phyloP scores from a whole-genome alignment of 2,888 invertebrate genomes.

The Salticus scenicus region DNA sequence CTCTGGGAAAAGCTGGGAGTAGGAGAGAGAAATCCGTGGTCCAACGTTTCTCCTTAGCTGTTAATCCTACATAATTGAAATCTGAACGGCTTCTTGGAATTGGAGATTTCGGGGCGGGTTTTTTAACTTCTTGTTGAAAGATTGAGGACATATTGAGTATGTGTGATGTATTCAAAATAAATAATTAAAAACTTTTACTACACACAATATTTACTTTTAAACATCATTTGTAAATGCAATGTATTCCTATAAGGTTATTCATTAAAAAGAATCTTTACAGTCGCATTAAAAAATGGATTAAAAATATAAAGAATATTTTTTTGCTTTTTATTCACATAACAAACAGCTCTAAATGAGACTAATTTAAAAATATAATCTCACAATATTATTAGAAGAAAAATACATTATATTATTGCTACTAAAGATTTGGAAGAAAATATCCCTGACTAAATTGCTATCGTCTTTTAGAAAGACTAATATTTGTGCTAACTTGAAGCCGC shows the following conservation, averaged over 20 bases:
- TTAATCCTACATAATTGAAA: conserved; percentile 56
- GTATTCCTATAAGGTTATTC: too few species aligned
- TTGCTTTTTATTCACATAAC: neutral
- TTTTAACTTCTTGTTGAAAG: conserved; percentile 34
- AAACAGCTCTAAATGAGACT: neutral
- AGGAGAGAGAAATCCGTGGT: conserved; percentile 54
- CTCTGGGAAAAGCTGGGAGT: conserved; percentile 32
- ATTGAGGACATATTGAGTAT: conserved; percentile 7
- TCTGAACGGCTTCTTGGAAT: conserved; percentile 59
- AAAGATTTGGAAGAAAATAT: neutral
- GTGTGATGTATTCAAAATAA: too few species aligned
- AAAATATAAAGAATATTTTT: neutral
- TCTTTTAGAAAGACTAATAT: neutral
- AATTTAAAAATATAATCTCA: neutral
- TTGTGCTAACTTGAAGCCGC: conserved; percentile 6
- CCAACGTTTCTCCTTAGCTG: conserved; percentile 54
- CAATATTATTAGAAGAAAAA: neutral
- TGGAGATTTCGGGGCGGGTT: conserved; percentile 41
- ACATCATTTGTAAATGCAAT: too few species aligned
- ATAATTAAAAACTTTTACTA: too few species aligned
- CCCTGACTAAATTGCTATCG: neutral
- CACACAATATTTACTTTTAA: too few species aligned
- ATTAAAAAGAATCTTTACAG: neutral
- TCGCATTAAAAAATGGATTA: neutral
- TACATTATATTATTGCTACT: conserved; percentile 1